Conservation (phyloP, 2,797 vertebrate genomes). For the Arrhamphus sclerolepis region DNA sequence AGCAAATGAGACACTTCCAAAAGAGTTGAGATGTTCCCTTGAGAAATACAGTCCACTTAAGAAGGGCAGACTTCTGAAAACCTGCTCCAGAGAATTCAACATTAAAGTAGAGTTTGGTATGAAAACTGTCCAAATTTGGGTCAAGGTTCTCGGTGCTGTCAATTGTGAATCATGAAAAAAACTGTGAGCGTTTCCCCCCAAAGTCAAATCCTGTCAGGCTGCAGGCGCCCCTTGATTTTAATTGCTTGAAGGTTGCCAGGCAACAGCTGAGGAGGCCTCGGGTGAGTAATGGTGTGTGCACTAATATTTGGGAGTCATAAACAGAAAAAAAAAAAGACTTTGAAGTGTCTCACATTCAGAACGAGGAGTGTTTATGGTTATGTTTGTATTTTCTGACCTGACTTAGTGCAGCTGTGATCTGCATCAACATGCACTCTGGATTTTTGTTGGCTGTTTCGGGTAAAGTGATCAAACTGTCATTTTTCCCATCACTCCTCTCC, state of each 20-base stretch:
- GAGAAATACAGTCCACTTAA: slow-evolving; percentile 57
- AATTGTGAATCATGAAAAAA: slow-evolving; percentile 50
- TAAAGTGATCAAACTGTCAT: background rate
- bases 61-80: slow-evolving; percentile 50
- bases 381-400: slow-evolving; percentile 40
- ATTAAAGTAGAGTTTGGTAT: slow-evolving; percentile 32
- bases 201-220: slow-evolving; percentile 45
- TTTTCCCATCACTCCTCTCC: slow-evolving; percentile 22
- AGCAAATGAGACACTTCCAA: slow-evolving; percentile 51
- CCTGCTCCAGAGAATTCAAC: slow-evolving; percentile 36
- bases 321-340: slow-evolving; percentile 16
- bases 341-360: background rate
- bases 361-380: slow-evolving; percentile 22
- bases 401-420: slow-evolving; percentile 39
- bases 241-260: slow-evolving; percentile 64
- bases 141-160: slow-evolving; percentile 50
- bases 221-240: slow-evolving; percentile 31
- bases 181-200: slow-evolving; percentile 37
- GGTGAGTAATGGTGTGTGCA: slow-evolving; percentile 24
- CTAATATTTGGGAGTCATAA: slow-evolving; percentile 28
- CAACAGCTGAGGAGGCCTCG: slow-evolving; percentile 47
- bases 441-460: slow-evolving; percentile 19
- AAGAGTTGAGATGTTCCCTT: slow-evolving; percentile 32
- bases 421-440: slow-evolving; percentile 22
- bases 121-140: slow-evolving; percentile 44